Base-by-base conservation (phyloP, 2,113 vertebrate species). In the Tychaedon coryphoeus region DNA sequence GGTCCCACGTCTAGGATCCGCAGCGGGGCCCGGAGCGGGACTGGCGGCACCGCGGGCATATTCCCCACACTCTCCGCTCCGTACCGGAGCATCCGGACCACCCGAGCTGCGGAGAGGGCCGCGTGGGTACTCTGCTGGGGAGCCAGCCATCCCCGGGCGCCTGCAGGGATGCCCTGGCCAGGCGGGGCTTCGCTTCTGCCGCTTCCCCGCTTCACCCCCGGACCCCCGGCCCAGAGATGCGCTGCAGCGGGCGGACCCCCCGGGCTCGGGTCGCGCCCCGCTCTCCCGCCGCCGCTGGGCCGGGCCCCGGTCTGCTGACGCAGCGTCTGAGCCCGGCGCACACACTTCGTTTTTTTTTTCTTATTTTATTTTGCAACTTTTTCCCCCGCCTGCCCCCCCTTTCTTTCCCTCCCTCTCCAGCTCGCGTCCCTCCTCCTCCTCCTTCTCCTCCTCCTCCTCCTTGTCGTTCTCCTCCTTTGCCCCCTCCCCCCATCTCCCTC, bases 321-420 rank as follows among this genome's bases (percentile, higher is more conserved):
- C 96, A 97, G 93, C 65, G 93, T 96, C 97, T 85, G 95, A 77
- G 75, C 82, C 96, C 96, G 97, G 97, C 95, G 96, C 97, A 89
- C 78, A 87, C 93, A 48, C 91, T 53, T 28, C 38, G 19, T 6
- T 6, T 8, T 77, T 8, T 77, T 56, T 60, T 66, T 34, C 11
- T 38, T 20, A 14, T n/a, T 73, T 78, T 73, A 62, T 86, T 69
- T 85, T 62, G 47, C 53, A 72, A 83, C 79, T 50, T 19, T 12
- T 5, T 5, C 12, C 17, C 14, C 12, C 29, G 8, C 24, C 48
- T 22, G 10, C 47, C 47, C 23, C 22, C 22, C 14, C 48, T 50
- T 29, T 34, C 29, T 34, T 54, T 56, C 42, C 73, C 71, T 56
- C 53, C 54, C 66, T 34, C 42, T 58, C 38, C 31, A 19, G 18